Evolutionary conservation across 2,797 vertebrate genomes (phyloP).

Genomic region (Sarcophilus harrisii): DNA sequence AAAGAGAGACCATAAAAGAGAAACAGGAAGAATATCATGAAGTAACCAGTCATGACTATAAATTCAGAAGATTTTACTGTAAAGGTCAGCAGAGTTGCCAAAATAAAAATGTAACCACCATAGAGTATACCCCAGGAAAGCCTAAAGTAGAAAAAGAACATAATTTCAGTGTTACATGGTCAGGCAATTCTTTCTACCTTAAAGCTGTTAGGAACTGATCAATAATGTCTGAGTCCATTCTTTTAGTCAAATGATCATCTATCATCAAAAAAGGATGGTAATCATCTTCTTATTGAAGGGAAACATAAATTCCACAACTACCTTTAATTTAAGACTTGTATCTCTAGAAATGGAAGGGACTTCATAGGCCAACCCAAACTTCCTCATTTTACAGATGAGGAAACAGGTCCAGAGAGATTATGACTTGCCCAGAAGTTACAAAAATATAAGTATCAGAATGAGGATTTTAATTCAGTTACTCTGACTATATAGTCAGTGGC

Average conservation of each 20-base stretch:
- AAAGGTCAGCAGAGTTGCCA: conserved; percentile 89
- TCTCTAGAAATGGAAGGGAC: background rate
- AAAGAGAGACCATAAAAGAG: conserved; percentile 75
- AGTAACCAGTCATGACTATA: conserved; percentile 66
- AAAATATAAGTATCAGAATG: background rate
- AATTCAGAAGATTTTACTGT: conserved; percentile 31
- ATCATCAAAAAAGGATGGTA: background rate
- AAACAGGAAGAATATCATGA: conserved; percentile 69
- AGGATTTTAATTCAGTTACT: background rate
- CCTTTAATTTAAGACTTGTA: background rate
- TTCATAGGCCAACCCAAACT: background rate
- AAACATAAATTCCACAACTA: background rate
- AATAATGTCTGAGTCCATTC: background rate
- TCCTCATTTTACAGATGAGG: background rate
- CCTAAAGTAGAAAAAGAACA: conserved; percentile 82
- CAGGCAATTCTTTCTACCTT: background rate
- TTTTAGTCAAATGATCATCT: background rate
- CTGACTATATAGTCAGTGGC: background rate
- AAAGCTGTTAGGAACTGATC: background rate
- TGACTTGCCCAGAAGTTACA: background rate
- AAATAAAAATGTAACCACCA: conserved; percentile 86
- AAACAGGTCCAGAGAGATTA: background rate
- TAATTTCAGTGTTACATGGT: background rate
- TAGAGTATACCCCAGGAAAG: conserved; percentile 92
- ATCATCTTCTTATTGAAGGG: background rate